These are phyloP conservation scores for Onychorhynchus coronatus DNA, from an alignment of 2,113 vertebrate genomes.

Conservation along the genomic window DNA sequence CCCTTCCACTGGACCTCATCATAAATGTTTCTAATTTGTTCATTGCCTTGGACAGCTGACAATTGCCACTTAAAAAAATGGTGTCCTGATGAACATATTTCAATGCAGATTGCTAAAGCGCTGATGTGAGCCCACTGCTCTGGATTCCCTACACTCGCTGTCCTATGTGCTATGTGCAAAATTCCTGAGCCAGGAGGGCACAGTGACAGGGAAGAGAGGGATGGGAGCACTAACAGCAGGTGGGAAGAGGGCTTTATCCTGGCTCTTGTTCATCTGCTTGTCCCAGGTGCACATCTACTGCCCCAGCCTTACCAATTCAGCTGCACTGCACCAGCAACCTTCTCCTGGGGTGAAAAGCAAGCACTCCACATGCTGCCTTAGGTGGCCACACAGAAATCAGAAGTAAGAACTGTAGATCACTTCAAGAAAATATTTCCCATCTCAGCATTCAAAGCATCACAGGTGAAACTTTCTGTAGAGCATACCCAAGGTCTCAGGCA, in stretches of 20 bases:
- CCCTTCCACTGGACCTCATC: background rate
- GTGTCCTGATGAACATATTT: background rate
- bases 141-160: background rate
- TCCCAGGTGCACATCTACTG: background rate
- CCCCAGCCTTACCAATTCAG: background rate
- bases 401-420: background rate
- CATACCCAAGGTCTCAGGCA: background rate
- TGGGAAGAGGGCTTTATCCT: background rate
- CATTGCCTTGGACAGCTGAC: background rate
- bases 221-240: background rate
- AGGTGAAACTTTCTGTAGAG: background rate
- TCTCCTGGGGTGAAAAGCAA: background rate
- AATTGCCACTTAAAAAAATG: background rate
- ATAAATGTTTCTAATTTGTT: background rate
- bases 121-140: background rate
- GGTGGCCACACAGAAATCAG: background rate
- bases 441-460: background rate
- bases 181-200: fast-evolving
- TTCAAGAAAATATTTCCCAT: background rate
- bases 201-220: background rate
- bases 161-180: background rate
- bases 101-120: background rate
- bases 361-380: too few species aligned
- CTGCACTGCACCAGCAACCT: background rate
- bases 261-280: background rate